Evolutionary conservation across 1,140 invertebrate genomes (phyloP), one percentile per base, ranked within the genome.

Genomic region (Pararge aegeria): DNA sequence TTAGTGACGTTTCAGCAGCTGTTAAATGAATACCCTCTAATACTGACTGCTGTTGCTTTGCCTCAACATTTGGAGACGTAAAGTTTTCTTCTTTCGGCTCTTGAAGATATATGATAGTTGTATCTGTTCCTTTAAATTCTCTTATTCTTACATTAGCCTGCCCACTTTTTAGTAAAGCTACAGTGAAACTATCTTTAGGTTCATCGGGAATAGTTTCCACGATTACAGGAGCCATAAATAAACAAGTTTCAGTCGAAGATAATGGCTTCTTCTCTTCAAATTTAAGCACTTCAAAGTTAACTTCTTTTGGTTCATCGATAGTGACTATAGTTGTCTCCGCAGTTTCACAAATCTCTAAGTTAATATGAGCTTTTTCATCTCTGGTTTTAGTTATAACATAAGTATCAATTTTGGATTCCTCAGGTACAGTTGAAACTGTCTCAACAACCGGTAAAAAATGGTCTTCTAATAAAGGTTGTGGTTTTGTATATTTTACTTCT

Each of bases 71-170:
- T 20, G 49, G 24, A 4, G 44, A 59, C 13, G 44, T 44, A 21
- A 60, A 50, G 13, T 51, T 27, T 21, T 60, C 27, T 54, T 54
- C 42, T 38, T 38, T 52, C 10, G 48, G 24, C 27, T 60, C 62
- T 15, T 40, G 15, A 24, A 15, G 10, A 27, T 27, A 27, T 27
- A 27, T 9, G 27, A 27, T 9, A 48, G 20, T 19, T 42, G 13
- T 42, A 2, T 16, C 13, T 5, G 13, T 19, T 2, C 12, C 13
- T 42, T 42, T 13, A 16, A 18, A 42, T 42, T 13, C 13, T 13
- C 18, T 19, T 16, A 19, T 7, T 9, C 10, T 42, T 1, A 42
- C 5, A 7, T 18, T 42, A 10, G 38, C 38, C 13, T 42, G 13
- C 13, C 7, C 16, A 42, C 5, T 13, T 42, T 15, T 42, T 19